These are phyloP conservation scores for Oscheius sp. DNA, from an alignment of 2,888 invertebrate genomes.

Conservation along the genomic window DNA sequence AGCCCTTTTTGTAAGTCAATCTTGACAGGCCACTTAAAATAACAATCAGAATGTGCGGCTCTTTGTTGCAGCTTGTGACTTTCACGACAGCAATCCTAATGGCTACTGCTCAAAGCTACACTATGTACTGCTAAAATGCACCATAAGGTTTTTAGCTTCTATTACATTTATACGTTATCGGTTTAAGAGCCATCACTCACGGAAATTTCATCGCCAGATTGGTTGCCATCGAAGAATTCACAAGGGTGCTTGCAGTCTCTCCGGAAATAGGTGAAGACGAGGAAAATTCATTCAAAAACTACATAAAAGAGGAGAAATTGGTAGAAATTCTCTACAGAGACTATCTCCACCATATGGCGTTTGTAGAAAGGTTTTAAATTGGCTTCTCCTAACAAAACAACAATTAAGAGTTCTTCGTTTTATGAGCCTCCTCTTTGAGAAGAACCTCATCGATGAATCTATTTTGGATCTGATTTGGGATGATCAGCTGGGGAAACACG, in stretches of 20 bases:
- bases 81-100: neutral
- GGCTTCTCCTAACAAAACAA: too few relatives aligned
- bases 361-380: conserved; percentile 35
- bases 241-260: neutral
- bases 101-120: neutral
- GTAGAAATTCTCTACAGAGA: conserved; percentile 35
- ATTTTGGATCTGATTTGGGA: conserved; percentile 26
- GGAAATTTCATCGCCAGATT: conserved; percentile 6
- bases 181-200: neutral
- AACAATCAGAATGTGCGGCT: too few relatives aligned
- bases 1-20: neutral
- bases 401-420: neutral
- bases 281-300: neutral
- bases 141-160: neutral
- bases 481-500: conserved; percentile 28
- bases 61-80: neutral
- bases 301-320: conserved; percentile 2
- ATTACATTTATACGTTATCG: too few relatives aligned
- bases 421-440: conserved; percentile 17
- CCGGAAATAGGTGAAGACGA: neutral
- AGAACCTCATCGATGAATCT: neutral
- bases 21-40: too few relatives aligned
- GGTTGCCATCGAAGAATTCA: neutral
- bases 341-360: conserved; percentile 34
- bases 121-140: neutral